Evolutionary conservation across 1,140 invertebrate species (phyloP).

Genomic region (Aphidius ervi): DNA sequence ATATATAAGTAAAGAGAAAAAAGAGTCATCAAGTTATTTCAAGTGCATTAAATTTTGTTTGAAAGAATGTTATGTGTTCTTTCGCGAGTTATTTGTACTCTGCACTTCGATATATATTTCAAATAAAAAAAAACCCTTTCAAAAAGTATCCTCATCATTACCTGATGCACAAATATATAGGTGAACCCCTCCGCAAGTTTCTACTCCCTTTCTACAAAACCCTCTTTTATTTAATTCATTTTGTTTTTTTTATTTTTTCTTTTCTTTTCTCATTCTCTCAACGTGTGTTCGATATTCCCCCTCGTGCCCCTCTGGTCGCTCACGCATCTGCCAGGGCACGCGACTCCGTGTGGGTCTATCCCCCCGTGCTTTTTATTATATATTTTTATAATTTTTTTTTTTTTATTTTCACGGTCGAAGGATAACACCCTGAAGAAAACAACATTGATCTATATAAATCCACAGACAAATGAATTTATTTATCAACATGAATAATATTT

Average conservation of each 20-base stretch:
- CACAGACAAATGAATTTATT: not conserved
- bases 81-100: too few species aligned
- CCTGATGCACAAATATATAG: constrained; percentile 34
- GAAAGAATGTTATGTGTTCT: too few species aligned
- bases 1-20: too few species aligned
- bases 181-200: constrained; percentile 22
- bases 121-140: constrained; percentile 29
- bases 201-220: not conserved
- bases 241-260: not conserved
- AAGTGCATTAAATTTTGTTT: too few species aligned
- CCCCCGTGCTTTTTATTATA: constrained; percentile 9
- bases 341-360: constrained; percentile 31
- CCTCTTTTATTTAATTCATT: constrained; percentile 23
- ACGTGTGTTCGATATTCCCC: constrained; percentile 28
- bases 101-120: not conserved
- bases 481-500: not conserved
- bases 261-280: constrained; percentile 28
- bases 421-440: constrained; percentile 37
- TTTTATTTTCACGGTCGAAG: constrained; percentile 15
- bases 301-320: constrained; percentile 2
- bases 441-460: constrained; percentile 24
- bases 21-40: too few species aligned
- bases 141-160: constrained; percentile 40
- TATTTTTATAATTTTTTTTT: constrained; percentile 11
- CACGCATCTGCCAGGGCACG: constrained; percentile 48